phyloP scores from a whole-genome alignment of 2,797 vertebrate species.

The Trachurus trachurus region DNA sequence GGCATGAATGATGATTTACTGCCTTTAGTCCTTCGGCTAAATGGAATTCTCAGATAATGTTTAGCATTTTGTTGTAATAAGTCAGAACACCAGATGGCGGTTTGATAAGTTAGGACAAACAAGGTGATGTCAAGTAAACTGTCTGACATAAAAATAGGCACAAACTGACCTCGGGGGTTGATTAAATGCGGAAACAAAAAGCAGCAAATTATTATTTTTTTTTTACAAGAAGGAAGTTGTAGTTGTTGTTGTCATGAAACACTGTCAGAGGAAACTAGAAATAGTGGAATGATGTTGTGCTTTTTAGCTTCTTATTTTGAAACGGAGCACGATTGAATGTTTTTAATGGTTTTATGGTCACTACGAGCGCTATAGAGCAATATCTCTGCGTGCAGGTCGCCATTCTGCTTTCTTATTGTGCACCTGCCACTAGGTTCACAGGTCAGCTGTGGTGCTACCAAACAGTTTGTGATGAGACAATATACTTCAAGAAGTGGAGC shows the following conservation, averaged over 20 bases:
- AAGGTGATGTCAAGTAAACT: constrained; percentile 7
- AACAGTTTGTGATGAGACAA: neutral
- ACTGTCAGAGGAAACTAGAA: neutral
- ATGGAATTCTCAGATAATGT: constrained; percentile 37
- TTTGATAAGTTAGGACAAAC: constrained; percentile 18
- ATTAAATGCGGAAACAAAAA: neutral
- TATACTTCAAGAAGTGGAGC: neutral
- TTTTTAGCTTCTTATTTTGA: too few species aligned
- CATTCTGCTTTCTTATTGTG: neutral
- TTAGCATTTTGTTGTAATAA: constrained; percentile 26
- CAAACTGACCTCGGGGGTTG: neutral
- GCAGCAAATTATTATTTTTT: neutral
- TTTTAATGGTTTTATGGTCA: neutral
- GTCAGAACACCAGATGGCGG: constrained; percentile 33
- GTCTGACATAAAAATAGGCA: neutral
- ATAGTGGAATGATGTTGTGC: too few species aligned
- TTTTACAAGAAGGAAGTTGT: neutral
- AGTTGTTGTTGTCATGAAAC: neutral
- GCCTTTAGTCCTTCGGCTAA: constrained; percentile 30
- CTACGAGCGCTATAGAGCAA: neutral
- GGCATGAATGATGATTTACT: constrained; percentile 43
- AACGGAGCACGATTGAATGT: neutral
- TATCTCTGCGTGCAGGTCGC: neutral
- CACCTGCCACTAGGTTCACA: neutral
- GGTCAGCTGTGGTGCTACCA: too few species aligned